phyloP scores from a whole-genome alignment of 2,797 vertebrate species.

The Psittacula echo region DNA sequence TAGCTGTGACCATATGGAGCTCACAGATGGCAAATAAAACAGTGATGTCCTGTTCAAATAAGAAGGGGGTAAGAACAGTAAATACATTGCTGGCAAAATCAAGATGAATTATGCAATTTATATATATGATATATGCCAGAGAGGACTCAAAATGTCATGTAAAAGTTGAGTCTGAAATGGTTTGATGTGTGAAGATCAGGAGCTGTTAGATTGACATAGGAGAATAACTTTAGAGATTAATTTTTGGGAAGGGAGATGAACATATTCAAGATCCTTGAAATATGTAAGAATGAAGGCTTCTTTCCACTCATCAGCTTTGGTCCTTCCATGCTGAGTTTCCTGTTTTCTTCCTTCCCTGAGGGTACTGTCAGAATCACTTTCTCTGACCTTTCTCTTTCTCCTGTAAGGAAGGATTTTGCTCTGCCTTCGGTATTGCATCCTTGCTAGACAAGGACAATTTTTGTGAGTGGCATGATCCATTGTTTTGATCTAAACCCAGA shows the following conservation, averaged over 20 bases:
- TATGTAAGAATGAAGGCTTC: not conserved
- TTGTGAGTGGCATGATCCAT: not conserved
- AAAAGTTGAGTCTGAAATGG: not conserved
- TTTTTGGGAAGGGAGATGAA: not conserved
- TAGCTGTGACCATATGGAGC: constrained; percentile 77
- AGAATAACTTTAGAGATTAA: not conserved
- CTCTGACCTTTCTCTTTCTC: not conserved
- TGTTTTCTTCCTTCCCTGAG: not conserved
- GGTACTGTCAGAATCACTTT: not conserved
- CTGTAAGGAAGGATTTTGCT: not conserved
- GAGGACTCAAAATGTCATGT: not conserved
- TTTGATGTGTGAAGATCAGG: not conserved
- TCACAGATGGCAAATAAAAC: constrained; percentile 80
- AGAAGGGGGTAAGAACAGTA: constrained; percentile 59
- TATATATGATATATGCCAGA: constrained; percentile 2
- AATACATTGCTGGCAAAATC: constrained; percentile 59
- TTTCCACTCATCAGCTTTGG: not conserved
- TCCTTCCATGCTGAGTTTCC: not conserved
- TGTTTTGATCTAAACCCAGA: not conserved
- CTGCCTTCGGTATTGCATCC: not conserved
- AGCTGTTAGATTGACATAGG: not conserved
- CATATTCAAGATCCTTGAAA: not conserved
- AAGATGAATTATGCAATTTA: constrained; percentile 44
- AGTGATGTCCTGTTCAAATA: constrained; percentile 66
- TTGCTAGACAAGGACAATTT: not conserved